phyloP scores from a whole-genome alignment of 1,140 invertebrate species.

The Nasonia longicornis region DNA sequence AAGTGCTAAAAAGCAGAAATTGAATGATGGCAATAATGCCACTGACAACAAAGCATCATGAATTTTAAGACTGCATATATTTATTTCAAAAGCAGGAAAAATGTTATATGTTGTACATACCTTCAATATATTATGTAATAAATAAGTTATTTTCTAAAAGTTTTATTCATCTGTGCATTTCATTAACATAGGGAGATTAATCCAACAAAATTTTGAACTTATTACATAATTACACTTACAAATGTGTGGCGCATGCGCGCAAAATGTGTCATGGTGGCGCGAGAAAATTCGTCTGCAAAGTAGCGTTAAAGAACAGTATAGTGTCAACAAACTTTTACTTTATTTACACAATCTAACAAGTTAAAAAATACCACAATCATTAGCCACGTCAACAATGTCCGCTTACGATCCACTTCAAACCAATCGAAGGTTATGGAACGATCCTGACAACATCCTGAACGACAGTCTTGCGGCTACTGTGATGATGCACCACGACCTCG shows the following conservation, averaged over 20 bases:
- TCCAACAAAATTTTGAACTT: too few relatives aligned
- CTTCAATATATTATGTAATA: too few relatives aligned
- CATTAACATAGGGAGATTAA: too few relatives aligned
- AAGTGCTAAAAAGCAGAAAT: neutral
- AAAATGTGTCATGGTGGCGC: neutral
- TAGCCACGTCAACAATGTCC: neutral
- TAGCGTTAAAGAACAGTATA: neutral
- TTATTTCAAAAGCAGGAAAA: too few relatives aligned
- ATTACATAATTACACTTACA: neutral
- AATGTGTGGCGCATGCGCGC: neutral
- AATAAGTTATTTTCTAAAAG: too few relatives aligned
- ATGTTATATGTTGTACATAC: too few relatives aligned
- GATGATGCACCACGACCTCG: constrained; percentile 65
- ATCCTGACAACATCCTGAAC: constrained; percentile 65
- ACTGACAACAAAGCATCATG: neutral
- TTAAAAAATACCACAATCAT: neutral
- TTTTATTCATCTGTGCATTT: too few relatives aligned
- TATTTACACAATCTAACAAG: neutral
- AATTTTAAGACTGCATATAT: too few relatives aligned
- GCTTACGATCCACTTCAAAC: constrained; percentile 58
- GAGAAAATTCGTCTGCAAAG: constrained; percentile 9
- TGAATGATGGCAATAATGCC: neutral
- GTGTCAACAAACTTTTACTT: neutral
- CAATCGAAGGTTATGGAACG: constrained; percentile 55
- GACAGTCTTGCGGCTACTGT: constrained; percentile 70